Percentiles rank a stretch among this genome's conserved stretches.
phyloP scores from a whole-genome alignment of 1,140 invertebrate genomes.

The Macrobrachium rosenbergii region DNA sequence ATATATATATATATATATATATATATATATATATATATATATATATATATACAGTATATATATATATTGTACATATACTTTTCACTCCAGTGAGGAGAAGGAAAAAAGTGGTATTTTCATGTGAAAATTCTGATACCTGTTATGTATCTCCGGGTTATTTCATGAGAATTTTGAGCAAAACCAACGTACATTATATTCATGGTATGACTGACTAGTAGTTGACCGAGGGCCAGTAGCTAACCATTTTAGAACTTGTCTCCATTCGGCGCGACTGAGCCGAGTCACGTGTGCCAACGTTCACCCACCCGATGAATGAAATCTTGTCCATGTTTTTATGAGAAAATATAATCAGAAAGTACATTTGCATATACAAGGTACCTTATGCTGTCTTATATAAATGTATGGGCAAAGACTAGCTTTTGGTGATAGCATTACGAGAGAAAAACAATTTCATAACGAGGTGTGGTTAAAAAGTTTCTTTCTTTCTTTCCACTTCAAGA shows the following conservation, averaged over 20 bases:
- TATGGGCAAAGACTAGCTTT: constrained; percentile 52
- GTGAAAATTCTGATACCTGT: too few species aligned
- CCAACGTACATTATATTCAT: too few species aligned
- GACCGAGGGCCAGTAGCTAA: too few species aligned
- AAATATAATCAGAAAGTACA: constrained; percentile 63
- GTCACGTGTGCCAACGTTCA: constrained; percentile 52
- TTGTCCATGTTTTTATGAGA: constrained; percentile 53
- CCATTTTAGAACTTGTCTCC: background rate
- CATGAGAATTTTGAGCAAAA: constrained; percentile 2
- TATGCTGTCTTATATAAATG: constrained; percentile 53
- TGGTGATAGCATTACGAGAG: constrained; percentile 39
- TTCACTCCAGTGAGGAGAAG: too few species aligned
- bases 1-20: constrained; percentile 17
- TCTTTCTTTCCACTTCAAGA: background rate
- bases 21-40: constrained; percentile 15
- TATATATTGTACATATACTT: background rate
- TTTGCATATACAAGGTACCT: constrained; percentile 64
- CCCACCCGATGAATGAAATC: constrained; percentile 52
- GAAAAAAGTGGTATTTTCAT: background rate
- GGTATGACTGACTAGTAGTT: too few species aligned
- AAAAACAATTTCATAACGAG: constrained; percentile 46
- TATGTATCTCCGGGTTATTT: too few species aligned
- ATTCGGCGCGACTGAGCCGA: constrained; percentile 25
- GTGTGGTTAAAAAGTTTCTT: constrained; percentile 40
- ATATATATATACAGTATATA: background rate